Conservation (phyloP, 2,797 vertebrate species). For the Aulostomus chinensis region DNA sequence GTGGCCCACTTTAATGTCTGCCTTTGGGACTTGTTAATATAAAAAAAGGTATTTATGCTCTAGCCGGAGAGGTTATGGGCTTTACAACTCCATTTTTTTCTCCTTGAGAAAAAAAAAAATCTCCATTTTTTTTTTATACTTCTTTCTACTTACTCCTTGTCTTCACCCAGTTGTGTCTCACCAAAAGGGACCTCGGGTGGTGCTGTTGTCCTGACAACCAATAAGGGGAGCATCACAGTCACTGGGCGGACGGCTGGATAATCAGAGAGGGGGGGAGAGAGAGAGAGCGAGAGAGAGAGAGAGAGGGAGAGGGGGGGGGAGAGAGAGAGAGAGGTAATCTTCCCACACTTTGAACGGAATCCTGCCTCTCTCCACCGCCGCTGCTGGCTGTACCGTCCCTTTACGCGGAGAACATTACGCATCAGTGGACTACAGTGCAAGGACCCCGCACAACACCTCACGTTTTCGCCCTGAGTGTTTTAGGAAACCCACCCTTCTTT, state of each 20-base stretch:
- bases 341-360: slow-evolving; percentile 59
- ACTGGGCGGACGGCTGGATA: slow-evolving; percentile 74
- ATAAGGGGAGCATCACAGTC: slow-evolving; percentile 76
- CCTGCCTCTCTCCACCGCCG: slow-evolving; percentile 47
- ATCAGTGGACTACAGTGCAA: slow-evolving; percentile 48
- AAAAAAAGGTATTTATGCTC: too few species aligned
- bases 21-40: neutral
- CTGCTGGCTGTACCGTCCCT: slow-evolving; percentile 45
- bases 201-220: slow-evolving; percentile 88
- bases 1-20: neutral
- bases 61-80: too few species aligned
- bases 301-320: slow-evolving; percentile 37
- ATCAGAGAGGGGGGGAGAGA: slow-evolving; percentile 43
- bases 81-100: too few species aligned
- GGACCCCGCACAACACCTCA: neutral
- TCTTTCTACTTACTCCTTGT: neutral
- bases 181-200: slow-evolving; percentile 80
- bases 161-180: slow-evolving; percentile 63
- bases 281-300: slow-evolving; percentile 61
- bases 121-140: neutral
- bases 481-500: neutral
- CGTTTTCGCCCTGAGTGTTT: slow-evolving; percentile 20
- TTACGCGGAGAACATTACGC: slow-evolving; percentile 58
- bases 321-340: slow-evolving; percentile 54
- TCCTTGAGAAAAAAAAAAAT: neutral